Percentiles rank a stretch among this genome's conserved stretches.
These are phyloP conservation scores for Biston betularia DNA, from an alignment of 2,888 invertebrate genomes.

Conservation along the genomic window DNA sequence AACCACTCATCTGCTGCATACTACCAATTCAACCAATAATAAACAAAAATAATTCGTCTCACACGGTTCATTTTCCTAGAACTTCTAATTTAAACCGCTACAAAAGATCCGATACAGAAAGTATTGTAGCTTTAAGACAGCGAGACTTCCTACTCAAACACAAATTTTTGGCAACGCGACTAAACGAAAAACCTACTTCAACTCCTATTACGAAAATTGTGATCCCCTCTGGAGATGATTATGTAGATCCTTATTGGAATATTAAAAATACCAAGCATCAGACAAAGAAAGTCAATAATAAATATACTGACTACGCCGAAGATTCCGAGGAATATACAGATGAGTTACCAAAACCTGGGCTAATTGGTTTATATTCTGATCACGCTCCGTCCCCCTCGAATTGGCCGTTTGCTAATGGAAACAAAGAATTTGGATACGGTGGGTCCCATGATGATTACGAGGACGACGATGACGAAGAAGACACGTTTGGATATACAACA, in stretches of 20 bases:
- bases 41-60: conserved; percentile 38
- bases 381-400: conserved; percentile 54
- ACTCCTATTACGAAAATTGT: conserved; percentile 55
- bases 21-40: conserved; percentile 51
- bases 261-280: conserved; percentile 67
- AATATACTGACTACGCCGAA: conserved; percentile 56
- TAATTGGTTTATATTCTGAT: conserved; percentile 75
- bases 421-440: conserved; percentile 53
- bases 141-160: conserved; percentile 64
- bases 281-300: conserved; percentile 29
- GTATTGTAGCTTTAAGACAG: conserved; percentile 60
- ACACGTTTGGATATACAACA: conserved; percentile 69
- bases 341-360: conserved; percentile 74
- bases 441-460: conserved; percentile 45
- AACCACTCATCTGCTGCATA: conserved; percentile 63
- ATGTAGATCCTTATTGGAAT: conserved; percentile 78
- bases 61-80: conserved; percentile 54
- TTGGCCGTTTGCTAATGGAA: conserved; percentile 55
- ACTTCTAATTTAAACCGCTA: conserved; percentile 37
- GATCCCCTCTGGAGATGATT: conserved; percentile 56
- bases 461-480: conserved; percentile 57
- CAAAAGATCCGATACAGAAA: conserved; percentile 54
- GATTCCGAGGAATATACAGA: conserved; percentile 65
- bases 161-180: conserved; percentile 51
- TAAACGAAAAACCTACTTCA: conserved; percentile 47